Percentiles rank a stretch among this genome's conserved stretches.
Conservation (phyloP, 2,113 vertebrate genomes). For the Forbesichthys agassizii region DNA sequence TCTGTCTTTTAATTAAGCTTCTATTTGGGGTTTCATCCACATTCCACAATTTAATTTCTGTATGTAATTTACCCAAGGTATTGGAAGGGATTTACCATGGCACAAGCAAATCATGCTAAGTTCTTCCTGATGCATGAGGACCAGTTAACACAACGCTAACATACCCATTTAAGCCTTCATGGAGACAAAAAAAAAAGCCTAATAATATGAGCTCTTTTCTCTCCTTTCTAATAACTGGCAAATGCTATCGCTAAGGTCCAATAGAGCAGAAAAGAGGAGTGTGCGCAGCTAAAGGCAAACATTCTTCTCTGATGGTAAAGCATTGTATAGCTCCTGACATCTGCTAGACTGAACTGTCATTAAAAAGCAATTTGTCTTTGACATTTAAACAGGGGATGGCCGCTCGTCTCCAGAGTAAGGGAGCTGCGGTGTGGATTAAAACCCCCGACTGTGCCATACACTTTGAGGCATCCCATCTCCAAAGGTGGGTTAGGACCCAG, state of each 20-base stretch:
- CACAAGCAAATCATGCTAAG: conserved; percentile 54
- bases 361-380: conserved; percentile 44
- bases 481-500: conserved; percentile 56
- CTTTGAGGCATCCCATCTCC: conserved; percentile 41
- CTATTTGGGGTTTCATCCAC: conserved; percentile 36
- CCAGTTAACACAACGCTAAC: conserved; percentile 63
- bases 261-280: conserved; percentile 32
- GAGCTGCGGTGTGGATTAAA: conserved; percentile 19
- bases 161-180: conserved; percentile 37
- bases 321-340: conserved; percentile 11
- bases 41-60: conserved; percentile 5
- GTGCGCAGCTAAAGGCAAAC: conserved; percentile 32
- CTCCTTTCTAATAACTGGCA: conserved; percentile 43
- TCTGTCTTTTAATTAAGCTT: background rate
- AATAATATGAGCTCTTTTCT: conserved; percentile 47
- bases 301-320: conserved; percentile 31
- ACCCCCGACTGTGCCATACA: conserved; percentile 42
- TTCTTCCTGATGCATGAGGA: conserved; percentile 51
- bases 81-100: conserved; percentile 57
- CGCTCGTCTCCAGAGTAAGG: conserved; percentile 17
- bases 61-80: conserved; percentile 39
- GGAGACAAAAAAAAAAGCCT: conserved; percentile 33
- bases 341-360: conserved; percentile 43
- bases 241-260: conserved; percentile 46
- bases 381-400: conserved; percentile 29